Conservation (phyloP, 2,113 vertebrate genomes). For the Calidris pygmaea region DNA sequence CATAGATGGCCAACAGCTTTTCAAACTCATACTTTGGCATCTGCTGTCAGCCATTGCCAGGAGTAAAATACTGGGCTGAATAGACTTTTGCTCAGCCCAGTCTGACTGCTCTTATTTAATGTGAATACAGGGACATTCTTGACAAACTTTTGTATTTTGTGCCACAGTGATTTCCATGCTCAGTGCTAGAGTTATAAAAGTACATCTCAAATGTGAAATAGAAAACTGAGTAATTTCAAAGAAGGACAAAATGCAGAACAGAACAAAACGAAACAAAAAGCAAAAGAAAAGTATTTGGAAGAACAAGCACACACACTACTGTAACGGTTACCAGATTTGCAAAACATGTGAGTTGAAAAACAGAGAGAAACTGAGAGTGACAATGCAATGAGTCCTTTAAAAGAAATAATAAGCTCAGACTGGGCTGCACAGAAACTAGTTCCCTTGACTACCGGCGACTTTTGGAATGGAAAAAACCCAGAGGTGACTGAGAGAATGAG, state of each 20-base stretch:
- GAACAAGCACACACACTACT: background rate
- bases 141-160: background rate
- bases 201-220: background rate
- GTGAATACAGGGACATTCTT: background rate
- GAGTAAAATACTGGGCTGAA: background rate
- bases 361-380: background rate
- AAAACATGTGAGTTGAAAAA: background rate
- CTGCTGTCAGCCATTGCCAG: background rate
- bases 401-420: conserved; percentile 61
- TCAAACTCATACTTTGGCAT: background rate
- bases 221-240: background rate
- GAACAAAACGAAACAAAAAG: background rate
- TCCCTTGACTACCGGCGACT: conserved; percentile 61
- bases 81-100: background rate
- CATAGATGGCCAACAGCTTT: background rate
- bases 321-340: background rate
- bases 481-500: conserved; percentile 52
- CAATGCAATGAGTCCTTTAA: conserved; percentile 33
- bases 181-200: background rate
- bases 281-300: background rate
- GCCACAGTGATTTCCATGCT: background rate
- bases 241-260: background rate
- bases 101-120: background rate
- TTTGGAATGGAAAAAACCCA: conserved; percentile 52
- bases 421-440: conserved; percentile 46